Percentiles rank a stretch among this genome's conserved stretches.
Conservation (phyloP, 2,797 vertebrate species). For the Enteromius thamalakanensis region DNA sequence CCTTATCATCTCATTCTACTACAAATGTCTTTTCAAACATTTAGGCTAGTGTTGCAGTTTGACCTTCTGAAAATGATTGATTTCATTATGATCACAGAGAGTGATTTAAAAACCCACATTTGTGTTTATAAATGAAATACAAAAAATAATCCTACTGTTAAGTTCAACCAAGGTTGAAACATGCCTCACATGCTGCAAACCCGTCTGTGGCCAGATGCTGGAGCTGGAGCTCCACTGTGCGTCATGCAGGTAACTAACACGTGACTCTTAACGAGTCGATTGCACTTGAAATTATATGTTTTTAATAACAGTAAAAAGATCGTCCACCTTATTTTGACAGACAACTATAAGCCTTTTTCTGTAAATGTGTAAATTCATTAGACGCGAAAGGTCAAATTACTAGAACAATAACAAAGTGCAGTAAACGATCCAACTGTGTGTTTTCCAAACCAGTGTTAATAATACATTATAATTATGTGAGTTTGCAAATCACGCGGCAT, state of each 20-base stretch:
- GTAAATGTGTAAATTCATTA: neutral
- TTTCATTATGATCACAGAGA: neutral
- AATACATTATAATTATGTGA: neutral
- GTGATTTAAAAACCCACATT: neutral
- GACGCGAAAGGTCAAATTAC: neutral
- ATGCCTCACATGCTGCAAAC: neutral
- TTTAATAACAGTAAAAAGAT: neutral
- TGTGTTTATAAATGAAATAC: neutral
- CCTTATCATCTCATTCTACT: neutral
- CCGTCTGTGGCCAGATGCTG: slow-evolving; percentile 33
- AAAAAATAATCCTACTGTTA: neutral
- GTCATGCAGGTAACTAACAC: neutral
- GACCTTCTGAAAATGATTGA: neutral
- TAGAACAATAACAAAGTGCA: neutral
- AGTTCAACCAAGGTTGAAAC: neutral
- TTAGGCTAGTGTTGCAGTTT: too few species aligned
- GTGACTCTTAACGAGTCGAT: neutral
- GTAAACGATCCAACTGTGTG: neutral
- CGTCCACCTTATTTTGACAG: neutral
- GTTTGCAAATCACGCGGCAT: neutral
- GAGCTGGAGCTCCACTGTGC: slow-evolving; percentile 4
- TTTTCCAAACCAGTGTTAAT: neutral
- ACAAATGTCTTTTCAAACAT: neutral
- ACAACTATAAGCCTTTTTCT: neutral
- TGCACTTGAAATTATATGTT: neutral